A percentile compares a stretch with the other conserved stretches of the same genome.
Evolutionary conservation across 2,113 vertebrate species (phyloP).

Genomic region (Turdus rufiventris): DNA sequence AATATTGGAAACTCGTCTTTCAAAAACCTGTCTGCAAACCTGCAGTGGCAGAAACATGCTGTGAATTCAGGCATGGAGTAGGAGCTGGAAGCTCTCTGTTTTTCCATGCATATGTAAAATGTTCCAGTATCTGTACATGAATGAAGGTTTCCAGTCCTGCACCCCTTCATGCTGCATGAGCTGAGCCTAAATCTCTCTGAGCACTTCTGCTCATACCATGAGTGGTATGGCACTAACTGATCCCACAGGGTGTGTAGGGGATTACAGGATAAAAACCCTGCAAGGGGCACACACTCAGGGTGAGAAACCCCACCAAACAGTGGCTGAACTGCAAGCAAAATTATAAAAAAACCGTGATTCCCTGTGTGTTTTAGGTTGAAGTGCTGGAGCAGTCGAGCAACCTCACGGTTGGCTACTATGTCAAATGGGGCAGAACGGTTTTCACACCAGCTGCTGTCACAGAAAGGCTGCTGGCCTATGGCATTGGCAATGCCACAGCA

Average conservation of each 20-base stretch:
- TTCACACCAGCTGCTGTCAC: conserved; percentile 84
- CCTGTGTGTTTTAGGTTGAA: conserved; percentile 77
- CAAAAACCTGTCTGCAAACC: not conserved
- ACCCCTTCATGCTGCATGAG: not conserved
- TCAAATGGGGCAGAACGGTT: conserved; percentile 79
- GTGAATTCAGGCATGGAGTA: not conserved
- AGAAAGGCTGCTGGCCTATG: conserved; percentile 80
- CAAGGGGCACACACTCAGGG: not conserved
- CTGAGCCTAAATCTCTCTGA: not conserved
- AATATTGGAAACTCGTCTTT: not conserved
- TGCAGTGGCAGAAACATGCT: not conserved
- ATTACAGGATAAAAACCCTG: not conserved
- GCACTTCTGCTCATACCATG: not conserved
- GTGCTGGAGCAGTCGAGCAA: conserved; percentile 86
- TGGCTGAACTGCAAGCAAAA: not conserved
- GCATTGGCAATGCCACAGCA: conserved; percentile 83
- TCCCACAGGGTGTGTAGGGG: not conserved
- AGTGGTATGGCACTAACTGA: not conserved
- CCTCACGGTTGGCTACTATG: conserved; percentile 89
- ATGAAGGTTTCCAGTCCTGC: not conserved
- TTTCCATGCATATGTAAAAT: not conserved
- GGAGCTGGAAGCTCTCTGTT: not conserved
- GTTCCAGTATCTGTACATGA: not conserved
- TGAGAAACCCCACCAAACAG: not conserved
- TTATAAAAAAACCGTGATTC: not conserved